Evolutionary conservation across 2,888 invertebrate species (phyloP), one percentile per base, ranked within the genome.

Genomic region (Xylota segnis): DNA sequence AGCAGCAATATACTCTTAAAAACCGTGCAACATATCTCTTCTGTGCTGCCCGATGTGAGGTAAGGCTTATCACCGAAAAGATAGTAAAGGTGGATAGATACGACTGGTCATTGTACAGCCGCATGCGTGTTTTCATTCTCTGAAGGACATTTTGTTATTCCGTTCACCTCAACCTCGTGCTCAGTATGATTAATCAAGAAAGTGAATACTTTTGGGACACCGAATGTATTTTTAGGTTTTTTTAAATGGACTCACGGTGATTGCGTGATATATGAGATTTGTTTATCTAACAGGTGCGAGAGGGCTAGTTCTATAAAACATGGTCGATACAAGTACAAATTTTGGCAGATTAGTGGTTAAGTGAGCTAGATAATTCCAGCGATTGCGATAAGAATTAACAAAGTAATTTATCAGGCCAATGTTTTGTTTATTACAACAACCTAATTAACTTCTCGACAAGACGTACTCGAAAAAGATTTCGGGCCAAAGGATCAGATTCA

Each of bases 41-140:
- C 23, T 10, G 5, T 40, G 3, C 10, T 65, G n/a, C 14, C 52
- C 7, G 58, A 56, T 34, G 58, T 58, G 65, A 76, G 76, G 70
- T 71, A 71, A 29, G 6, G 14, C 45, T 6, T 66, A 40, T 52
- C 66, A 52, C 9, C 52, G 12, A 37, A 27, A 54, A 23, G 66
- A 56, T 43, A 56, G 9, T 29, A 29, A 29, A 4, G 16, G 5
- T 7, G 7, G 10, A 29, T 14, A 61, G 27, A 54, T 54, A 66
- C 23, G 23, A 34, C 5, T 37, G 18, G 10, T 0, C 7, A 52
- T 23, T 34, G 18, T 1, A 10, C 12, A 34, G 18, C 1, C 5
- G 10, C 18, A 14, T 43, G 14, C 5, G 37, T 37, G 50, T 50
- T 23, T 54, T 54, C 4, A 14, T 37, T 34, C 0, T 34, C 6